These are phyloP conservation scores for Trissolcus japonicus DNA, from an alignment of 2,888 invertebrate species.

Conservation along the genomic window DNA sequence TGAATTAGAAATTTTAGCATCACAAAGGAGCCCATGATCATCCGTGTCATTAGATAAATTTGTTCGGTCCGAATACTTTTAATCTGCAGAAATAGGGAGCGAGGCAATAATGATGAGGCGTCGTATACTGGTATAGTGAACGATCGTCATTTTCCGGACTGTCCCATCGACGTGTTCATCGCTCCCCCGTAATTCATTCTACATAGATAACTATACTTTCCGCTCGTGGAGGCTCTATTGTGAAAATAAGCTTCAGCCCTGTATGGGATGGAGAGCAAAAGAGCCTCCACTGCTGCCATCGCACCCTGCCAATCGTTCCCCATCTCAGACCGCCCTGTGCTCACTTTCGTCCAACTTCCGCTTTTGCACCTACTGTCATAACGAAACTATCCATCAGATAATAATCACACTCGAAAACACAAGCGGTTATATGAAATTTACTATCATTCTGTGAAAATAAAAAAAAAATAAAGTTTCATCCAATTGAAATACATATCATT, in stretches of 20 bases:
- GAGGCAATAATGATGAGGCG: slow-evolving; percentile 39
- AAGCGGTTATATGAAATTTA: too few species aligned
- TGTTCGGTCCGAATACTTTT: slow-evolving; percentile 34
- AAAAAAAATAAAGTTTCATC: too few species aligned
- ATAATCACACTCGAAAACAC: too few species aligned
- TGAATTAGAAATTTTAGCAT: neutral
- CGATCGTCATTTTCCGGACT: slow-evolving; percentile 71
- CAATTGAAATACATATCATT: too few species aligned
- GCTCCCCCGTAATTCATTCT: slow-evolving; percentile 67
- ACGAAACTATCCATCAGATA: slow-evolving; percentile 1
- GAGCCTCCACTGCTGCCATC: slow-evolving; percentile 16
- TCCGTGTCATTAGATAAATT: slow-evolving; percentile 27
- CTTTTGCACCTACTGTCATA: slow-evolving; percentile 49
- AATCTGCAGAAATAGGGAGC: slow-evolving; percentile 33
- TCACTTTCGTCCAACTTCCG: slow-evolving; percentile 49
- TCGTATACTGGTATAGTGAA: slow-evolving; percentile 37
- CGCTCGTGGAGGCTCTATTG: slow-evolving; percentile 69
- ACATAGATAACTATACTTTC: slow-evolving; percentile 73
- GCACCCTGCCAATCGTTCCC: slow-evolving; percentile 40
- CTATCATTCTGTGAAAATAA: too few species aligned
- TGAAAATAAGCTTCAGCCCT: slow-evolving; percentile 61
- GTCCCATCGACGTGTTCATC: slow-evolving; percentile 72
- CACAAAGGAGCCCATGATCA: slow-evolving; percentile 2
- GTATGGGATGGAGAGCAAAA: slow-evolving; percentile 69
- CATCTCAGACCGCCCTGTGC: slow-evolving; percentile 40